Evolutionary conservation across 2,797 vertebrate species (phyloP).

Genomic region (Echeneis naucrates): DNA sequence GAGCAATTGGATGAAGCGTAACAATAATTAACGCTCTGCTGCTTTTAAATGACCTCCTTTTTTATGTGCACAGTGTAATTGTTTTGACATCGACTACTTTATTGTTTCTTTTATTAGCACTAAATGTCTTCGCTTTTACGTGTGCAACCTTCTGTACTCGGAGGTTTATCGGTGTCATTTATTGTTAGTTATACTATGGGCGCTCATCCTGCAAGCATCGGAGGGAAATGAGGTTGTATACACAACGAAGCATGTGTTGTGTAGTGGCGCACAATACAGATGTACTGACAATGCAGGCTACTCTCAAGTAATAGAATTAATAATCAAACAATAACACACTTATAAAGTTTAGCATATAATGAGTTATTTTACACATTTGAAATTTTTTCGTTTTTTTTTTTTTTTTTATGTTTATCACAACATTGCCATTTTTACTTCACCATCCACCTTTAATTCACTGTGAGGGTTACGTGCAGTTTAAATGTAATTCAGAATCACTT

Average conservation of each 20-base stretch:
- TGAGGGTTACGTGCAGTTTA: not conserved
- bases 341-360: not conserved
- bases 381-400: not conserved
- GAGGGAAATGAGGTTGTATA: not conserved
- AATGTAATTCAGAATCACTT: not conserved
- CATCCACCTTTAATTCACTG: not conserved
- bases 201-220: not conserved
- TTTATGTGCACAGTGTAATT: not conserved
- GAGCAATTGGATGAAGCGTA: not conserved
- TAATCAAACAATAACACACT: not conserved
- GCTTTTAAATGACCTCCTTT: not conserved
- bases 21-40: constrained; percentile 4
- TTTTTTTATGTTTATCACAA: constrained; percentile 7
- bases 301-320: not conserved
- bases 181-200: not conserved
- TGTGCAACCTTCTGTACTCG: not conserved
- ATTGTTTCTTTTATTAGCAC: not conserved
- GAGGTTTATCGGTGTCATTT: not conserved
- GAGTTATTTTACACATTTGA: not conserved
- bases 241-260: not conserved
- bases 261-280: not conserved
- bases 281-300: not conserved
- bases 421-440: not conserved
- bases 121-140: not conserved
- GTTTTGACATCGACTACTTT: not conserved